These are phyloP conservation scores for Sinocyclocheilus maitianheensis DNA, from an alignment of 2,113 vertebrate genomes.

Conservation along the genomic window DNA sequence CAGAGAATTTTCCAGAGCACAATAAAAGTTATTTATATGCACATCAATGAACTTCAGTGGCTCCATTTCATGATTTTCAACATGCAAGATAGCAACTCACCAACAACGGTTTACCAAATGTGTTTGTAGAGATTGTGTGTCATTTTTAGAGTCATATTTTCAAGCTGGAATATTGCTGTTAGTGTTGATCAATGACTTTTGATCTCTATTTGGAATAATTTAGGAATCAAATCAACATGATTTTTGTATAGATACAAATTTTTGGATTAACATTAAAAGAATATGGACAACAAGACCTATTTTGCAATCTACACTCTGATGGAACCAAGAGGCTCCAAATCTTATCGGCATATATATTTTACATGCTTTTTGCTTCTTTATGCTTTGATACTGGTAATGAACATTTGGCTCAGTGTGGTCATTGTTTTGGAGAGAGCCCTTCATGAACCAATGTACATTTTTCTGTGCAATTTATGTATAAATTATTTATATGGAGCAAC, in stretches of 20 bases:
- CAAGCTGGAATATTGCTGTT: neutral
- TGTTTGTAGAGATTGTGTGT: neutral
- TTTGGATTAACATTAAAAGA: neutral
- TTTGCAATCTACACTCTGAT: slow-evolving; percentile 4
- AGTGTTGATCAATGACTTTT: neutral
- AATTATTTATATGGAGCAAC: too few species aligned
- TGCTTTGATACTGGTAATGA: too few species aligned
- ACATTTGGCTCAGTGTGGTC: too few species aligned
- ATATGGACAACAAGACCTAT: neutral
- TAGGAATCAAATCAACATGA: neutral
- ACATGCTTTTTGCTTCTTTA: too few species aligned
- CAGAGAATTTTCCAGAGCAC: neutral
- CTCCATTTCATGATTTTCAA: neutral
- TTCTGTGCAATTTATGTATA: too few species aligned
- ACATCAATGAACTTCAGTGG: neutral
- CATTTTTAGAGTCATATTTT: neutral
- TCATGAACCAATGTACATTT: too few species aligned
- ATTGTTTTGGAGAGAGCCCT: too few species aligned
- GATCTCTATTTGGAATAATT: neutral
- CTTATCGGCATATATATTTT: neutral
- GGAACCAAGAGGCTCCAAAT: slow-evolving; percentile 30
- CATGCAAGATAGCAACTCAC: neutral
- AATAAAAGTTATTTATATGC: neutral
- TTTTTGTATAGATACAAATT: too few species aligned
- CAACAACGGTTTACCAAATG: neutral